phyloP scores from a whole-genome alignment of 2,888 invertebrate genomes.

The Lathronympha strigana region DNA sequence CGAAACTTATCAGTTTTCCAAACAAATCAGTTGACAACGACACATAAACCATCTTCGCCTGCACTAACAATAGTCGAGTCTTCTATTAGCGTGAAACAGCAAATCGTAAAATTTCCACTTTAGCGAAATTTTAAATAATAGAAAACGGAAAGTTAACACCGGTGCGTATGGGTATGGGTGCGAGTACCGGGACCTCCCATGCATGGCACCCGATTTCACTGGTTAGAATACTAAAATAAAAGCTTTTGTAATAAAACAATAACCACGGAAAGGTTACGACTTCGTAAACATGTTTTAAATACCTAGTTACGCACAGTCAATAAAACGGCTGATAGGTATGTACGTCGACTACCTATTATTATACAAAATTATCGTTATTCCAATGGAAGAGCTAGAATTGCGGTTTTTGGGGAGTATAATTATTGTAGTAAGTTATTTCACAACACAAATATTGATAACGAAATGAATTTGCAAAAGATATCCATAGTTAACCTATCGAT shows the following conservation, averaged over 20 bases:
- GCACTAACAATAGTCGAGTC: conserved; percentile 18
- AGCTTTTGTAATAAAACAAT: background rate
- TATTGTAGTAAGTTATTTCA: too few relatives aligned
- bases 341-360: too few relatives aligned
- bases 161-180: background rate
- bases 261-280: background rate
- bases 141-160: conserved; percentile 22
- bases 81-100: conserved; percentile 1
- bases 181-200: conserved; percentile 1
- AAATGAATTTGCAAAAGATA: too few relatives aligned
- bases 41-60: conserved; percentile 6
- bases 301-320: too few relatives aligned
- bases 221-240: background rate
- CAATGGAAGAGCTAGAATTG: too few relatives aligned
- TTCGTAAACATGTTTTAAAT: too few relatives aligned
- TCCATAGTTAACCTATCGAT: too few relatives aligned
- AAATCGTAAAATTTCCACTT: conserved; percentile 33
- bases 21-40: background rate
- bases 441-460: too few relatives aligned
- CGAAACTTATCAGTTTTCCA: conserved; percentile 20
- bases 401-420: too few relatives aligned
- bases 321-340: too few relatives aligned
- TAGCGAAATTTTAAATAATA: conserved; percentile 28
- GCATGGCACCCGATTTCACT: background rate
- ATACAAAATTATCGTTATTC: too few relatives aligned